Evolutionary conservation across 2,113 vertebrate genomes (phyloP).

Genomic region (Microtus oregoni): DNA sequence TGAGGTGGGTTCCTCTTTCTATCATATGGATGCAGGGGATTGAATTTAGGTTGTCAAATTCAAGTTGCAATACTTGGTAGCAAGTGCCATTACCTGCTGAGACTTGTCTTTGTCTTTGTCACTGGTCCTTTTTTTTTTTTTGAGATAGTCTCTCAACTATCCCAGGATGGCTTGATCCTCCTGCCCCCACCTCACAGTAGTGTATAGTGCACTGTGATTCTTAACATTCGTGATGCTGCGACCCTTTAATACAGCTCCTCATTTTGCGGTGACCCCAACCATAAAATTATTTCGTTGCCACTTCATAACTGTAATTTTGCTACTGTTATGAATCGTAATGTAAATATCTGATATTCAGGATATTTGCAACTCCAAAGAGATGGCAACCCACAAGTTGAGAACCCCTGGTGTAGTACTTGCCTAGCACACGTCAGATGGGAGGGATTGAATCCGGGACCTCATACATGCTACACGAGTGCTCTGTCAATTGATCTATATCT

Average conservation of each 20-base stretch:
- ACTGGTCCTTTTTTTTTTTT: background rate
- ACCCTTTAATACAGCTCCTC: background rate
- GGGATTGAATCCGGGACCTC: background rate
- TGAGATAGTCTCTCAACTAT: background rate
- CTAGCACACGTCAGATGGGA: background rate
- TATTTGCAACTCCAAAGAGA: background rate
- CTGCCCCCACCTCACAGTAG: background rate
- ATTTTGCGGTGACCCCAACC: background rate
- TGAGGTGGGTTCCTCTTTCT: background rate
- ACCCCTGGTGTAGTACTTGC: background rate
- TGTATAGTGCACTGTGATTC: background rate
- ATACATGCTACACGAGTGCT: background rate
- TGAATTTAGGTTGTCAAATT: background rate
- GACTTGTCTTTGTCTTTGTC: background rate
- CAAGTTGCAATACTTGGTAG: background rate
- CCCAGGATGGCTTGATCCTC: background rate
- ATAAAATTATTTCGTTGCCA: background rate
- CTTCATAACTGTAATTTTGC: background rate
- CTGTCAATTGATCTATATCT: background rate
- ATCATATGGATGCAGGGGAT: background rate
- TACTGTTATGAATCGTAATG: background rate
- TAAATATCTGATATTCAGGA: background rate
- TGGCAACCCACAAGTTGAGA: background rate
- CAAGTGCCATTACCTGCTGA: background rate
- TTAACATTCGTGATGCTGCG: background rate